These are phyloP conservation scores for Listrodromus nycthemerus DNA, from an alignment of 2,888 invertebrate species.

Conservation along the genomic window DNA sequence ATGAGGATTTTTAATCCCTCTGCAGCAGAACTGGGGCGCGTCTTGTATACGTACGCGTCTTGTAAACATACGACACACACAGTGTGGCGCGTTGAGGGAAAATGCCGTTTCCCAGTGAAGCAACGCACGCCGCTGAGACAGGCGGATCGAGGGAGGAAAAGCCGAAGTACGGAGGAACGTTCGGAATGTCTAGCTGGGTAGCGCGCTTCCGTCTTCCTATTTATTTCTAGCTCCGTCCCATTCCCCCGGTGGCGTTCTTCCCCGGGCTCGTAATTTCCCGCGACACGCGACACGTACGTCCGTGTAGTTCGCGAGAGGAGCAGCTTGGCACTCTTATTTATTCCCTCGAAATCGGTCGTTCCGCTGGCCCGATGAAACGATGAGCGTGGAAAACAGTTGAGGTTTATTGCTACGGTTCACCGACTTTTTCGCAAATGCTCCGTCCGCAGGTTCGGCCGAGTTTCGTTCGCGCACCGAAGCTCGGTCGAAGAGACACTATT, in stretches of 20 bases:
- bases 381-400: conserved; percentile 2
- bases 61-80: background rate
- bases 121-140: background rate
- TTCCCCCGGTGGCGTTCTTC: conserved; percentile 2
- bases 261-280: conserved; percentile 48
- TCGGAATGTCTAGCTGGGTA: conserved; percentile 30
- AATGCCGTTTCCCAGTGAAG: background rate
- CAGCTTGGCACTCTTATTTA: conserved; percentile 40
- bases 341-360: conserved; percentile 40
- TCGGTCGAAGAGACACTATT: background rate
- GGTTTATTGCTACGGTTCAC: conserved; percentile 9
- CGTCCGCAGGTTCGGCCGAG: background rate
- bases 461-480: background rate
- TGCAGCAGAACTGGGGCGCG: background rate
- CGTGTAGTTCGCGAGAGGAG: conserved; percentile 20
- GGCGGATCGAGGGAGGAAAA: background rate
- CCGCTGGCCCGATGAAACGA: background rate
- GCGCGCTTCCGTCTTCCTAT: conserved; percentile 43
- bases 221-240: conserved; percentile 44
- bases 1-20: background rate
- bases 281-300: conserved; percentile 43
- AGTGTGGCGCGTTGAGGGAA: conserved; percentile 18
- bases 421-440: background rate
- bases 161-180: conserved; percentile 45
- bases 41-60: background rate